These are phyloP conservation scores for Paramuricea clavata DNA, from an alignment of 92 coral and sea anemone genomes.

Conservation along the genomic window DNA sequence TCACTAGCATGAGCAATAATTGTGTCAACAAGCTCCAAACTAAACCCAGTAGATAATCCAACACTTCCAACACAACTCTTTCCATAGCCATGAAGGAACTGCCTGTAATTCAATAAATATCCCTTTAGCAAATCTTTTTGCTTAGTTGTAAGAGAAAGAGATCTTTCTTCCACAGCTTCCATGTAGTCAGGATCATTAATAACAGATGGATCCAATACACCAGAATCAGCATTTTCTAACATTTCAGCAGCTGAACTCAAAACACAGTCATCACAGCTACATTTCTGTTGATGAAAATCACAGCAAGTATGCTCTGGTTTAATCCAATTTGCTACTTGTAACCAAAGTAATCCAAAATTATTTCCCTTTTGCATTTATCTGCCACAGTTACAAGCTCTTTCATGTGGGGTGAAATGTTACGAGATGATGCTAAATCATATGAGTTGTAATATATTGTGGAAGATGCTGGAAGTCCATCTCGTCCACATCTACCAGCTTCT, in stretches of 20 bases:
- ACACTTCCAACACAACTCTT: conserved; percentile 70
- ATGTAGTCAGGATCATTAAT: conserved; percentile 14
- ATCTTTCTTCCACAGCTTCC: background rate
- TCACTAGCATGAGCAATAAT: conserved; percentile 11
- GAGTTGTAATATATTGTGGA: conserved; percentile 64
- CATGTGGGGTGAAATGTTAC: conserved; percentile 39
- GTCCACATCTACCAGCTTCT: conserved; percentile 73
- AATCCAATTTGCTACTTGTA: conserved; percentile 23
- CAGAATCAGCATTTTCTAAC: background rate
- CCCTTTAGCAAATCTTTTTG: conserved; percentile 36
- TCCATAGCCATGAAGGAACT: conserved; percentile 71
- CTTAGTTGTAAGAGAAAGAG: background rate
- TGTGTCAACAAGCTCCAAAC: conserved; percentile 50
- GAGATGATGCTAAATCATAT: conserved; percentile 60
- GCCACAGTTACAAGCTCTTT: conserved; percentile 42
- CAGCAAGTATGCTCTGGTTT: conserved; percentile 64
- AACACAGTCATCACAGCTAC: conserved; percentile 64
- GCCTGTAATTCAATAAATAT: conserved; percentile 60
- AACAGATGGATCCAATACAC: background rate
- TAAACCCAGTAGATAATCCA: conserved; percentile 66
- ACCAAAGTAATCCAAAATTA: conserved; percentile 59
- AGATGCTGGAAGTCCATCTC: conserved; percentile 71
- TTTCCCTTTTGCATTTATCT: conserved; percentile 56
- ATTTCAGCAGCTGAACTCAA: conserved; percentile 9
- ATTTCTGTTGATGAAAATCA: conserved; percentile 60